Evolutionary conservation across 2,888 invertebrate genomes (phyloP).

Genomic region (Rotaria sp.): DNA sequence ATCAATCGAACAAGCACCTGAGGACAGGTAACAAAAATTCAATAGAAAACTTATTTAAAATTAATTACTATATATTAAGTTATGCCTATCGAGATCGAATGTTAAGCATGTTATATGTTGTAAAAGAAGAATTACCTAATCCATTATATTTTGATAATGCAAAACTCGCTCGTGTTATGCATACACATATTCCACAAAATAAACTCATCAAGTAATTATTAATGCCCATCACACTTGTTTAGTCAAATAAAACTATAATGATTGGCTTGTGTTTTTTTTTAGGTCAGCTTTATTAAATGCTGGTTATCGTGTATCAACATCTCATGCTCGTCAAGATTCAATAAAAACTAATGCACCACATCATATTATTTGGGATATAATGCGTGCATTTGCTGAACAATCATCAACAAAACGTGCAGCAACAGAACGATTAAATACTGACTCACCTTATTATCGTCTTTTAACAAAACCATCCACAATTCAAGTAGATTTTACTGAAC

Average conservation of each 20-base stretch:
- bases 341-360: conserved; percentile 86
- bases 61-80: conserved; percentile 33
- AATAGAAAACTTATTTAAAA: background rate
- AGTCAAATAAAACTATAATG: conserved; percentile 21
- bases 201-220: conserved; percentile 27
- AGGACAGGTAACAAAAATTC: background rate
- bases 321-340: conserved; percentile 78
- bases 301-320: conserved; percentile 80
- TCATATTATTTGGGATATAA: conserved; percentile 69
- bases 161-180: conserved; percentile 68
- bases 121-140: conserved; percentile 67
- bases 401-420: conserved; percentile 29
- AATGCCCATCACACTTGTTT: conserved; percentile 3
- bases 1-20: conserved; percentile 42
- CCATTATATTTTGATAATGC: conserved; percentile 82
- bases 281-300: conserved; percentile 64
- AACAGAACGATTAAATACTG: background rate
- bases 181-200: conserved; percentile 52
- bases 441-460: conserved; percentile 20
- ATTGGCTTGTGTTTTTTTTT: conserved; percentile 48
- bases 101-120: conserved; percentile 71
- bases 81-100: conserved; percentile 54
- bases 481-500: conserved; percentile 34
- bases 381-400: conserved; percentile 32
- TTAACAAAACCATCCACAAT: conserved; percentile 29